Conservation (phyloP, 2,888 invertebrate species). For the Drosophila prostipennis region DNA sequence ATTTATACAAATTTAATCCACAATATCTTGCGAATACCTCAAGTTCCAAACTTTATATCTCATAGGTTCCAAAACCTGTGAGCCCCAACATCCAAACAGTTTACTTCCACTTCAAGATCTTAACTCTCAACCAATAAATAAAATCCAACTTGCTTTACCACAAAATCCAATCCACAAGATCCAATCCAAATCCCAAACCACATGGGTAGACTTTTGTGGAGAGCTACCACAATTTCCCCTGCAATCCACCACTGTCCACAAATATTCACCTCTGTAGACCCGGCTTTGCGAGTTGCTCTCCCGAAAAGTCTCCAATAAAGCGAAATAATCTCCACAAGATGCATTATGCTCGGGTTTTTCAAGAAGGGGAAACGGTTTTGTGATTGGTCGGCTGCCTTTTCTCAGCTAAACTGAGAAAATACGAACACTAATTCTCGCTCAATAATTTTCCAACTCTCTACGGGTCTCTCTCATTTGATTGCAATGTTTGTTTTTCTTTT, state of each 20-base stretch:
- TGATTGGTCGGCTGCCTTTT: constrained; percentile 61
- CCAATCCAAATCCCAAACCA: background rate
- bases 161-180: constrained; percentile 16
- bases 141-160: background rate
- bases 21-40: too few species aligned
- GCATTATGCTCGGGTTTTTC: constrained; percentile 33
- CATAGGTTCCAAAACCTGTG: background rate
- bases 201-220: background rate
- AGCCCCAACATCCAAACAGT: background rate
- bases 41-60: too few species aligned
- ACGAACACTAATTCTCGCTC: constrained; percentile 16
- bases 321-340: constrained; percentile 25
- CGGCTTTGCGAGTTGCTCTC: constrained; percentile 23
- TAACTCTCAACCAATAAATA: constrained; percentile 2
- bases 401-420: constrained; percentile 7
- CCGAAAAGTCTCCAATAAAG: constrained; percentile 36
- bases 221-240: constrained; percentile 3
- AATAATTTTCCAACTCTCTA: constrained; percentile 30
- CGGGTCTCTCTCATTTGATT: constrained; percentile 5
- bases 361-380: constrained; percentile 24
- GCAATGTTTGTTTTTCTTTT: constrained; percentile 20
- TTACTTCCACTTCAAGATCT: background rate
- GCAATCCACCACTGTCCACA: constrained; percentile 17
- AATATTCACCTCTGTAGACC: constrained; percentile 19
- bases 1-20: too few species aligned